Conservation (phyloP, 2,888 invertebrate genomes). For the Pammene fasciana region DNA sequence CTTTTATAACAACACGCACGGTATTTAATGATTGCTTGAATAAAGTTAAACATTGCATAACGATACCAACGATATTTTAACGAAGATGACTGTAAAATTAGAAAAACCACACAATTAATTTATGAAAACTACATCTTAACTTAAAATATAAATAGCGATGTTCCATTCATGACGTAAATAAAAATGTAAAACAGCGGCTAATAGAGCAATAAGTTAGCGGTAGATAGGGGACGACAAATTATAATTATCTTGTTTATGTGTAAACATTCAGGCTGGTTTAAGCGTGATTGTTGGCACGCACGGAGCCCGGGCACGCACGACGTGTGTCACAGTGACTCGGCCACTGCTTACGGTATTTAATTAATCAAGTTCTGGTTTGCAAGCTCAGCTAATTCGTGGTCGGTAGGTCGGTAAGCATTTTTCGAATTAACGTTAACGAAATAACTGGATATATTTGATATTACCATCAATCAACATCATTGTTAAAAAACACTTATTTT, state of each 20-base stretch:
- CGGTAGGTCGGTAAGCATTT: not conserved
- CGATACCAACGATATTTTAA: not conserved
- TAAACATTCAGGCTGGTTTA: slow-evolving; percentile 69
- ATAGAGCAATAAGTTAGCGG: slow-evolving; percentile 65
- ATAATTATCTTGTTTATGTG: slow-evolving; percentile 71
- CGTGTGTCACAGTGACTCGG: slow-evolving; percentile 31
- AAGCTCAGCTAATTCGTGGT: not conserved
- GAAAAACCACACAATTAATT: not conserved
- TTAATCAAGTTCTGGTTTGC: slow-evolving; percentile 27
- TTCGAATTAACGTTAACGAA: not conserved
- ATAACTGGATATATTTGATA: not conserved
- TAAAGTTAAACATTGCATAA: slow-evolving; percentile 1
- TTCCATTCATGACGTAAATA: slow-evolving; percentile 42
- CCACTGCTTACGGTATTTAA: slow-evolving; percentile 27
- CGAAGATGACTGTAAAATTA: not conserved
- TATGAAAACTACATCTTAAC: not conserved
- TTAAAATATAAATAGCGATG: slow-evolving; percentile 14
- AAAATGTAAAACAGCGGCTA: slow-evolving; percentile 57
- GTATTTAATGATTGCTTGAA: slow-evolving; percentile 28
- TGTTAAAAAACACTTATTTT: too few relatives aligned
- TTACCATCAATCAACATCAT: too few relatives aligned
- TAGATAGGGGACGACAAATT: slow-evolving; percentile 64
- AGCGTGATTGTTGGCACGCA: slow-evolving; percentile 72
- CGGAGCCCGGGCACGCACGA: slow-evolving; percentile 53
- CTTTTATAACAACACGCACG: slow-evolving; percentile 58